Evolutionary conservation across 92 coral and sea anemone species (phyloP), one percentile per base, ranked within the genome.

Genomic region (Nematostella vectensis): DNA sequence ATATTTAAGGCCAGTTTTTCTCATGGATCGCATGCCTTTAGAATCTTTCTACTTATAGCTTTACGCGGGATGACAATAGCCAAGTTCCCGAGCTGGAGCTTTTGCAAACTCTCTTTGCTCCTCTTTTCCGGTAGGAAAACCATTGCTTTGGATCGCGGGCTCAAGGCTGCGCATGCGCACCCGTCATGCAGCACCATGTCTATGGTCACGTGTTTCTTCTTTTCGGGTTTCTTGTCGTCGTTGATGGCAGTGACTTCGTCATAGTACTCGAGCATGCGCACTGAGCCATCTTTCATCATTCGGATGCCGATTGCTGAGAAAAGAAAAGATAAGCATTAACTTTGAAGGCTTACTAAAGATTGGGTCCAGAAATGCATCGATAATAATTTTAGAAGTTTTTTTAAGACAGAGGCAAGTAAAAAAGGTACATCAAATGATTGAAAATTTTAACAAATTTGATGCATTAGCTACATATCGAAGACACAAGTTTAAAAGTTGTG

Each of bases 71-170:
- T 21, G 11, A 51, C 70, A n/a, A 52, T 27, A 22, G 59, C 57
- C 13, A 9, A 25, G 10, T 36, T 18, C 25, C 13, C 54, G 4
- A 63, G 39, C 0, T 13, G 25, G 19, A 63, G 13, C 24, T 38
- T 51, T 38, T 27, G 20, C 30, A 37, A 15, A 10, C 52, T 22
- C 50, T 50, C 52, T 11, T 42, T 27, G 50, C 12, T 50, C 15
- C 25, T 50, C 47, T 48, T 52, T 13, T 52, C 40, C 27, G 24
- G 31, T 0, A 52, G 23, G 3, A 65, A 18, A 3, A 65, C 31
- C 31, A 65, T 4, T n/a, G 71, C 71, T 38, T 65, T 65, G 25
- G 49, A 52, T 8, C 62, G 62, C n/a, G 71, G 71, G 17, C 29
- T 9, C 25, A 65, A 31, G 12, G 62, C 61, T 10, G 61, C 6